Conservation (phyloP, 1,140 invertebrate genomes). For the Drosophila miranda region DNA sequence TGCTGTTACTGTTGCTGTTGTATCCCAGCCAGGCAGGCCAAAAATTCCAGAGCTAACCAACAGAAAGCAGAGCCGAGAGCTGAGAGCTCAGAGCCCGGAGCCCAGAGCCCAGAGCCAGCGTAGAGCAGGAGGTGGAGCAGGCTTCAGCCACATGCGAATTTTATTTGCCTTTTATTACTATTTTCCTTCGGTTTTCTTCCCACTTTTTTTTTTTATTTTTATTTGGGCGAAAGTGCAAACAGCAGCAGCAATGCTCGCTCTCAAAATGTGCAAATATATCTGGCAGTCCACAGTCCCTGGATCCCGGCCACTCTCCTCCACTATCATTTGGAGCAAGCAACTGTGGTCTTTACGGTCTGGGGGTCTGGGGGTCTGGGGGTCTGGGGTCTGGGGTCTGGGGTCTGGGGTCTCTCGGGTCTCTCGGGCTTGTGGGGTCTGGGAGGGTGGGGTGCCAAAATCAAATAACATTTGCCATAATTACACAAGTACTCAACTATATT, state of each 20-base stretch:
- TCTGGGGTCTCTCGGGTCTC: background rate
- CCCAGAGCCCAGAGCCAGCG: no score
- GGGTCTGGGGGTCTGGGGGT: background rate
- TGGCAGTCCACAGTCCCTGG: slow-evolving; percentile 2
- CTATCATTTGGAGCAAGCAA: slow-evolving; percentile 45
- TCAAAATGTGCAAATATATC: slow-evolving; percentile 53
- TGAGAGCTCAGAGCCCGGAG: background rate
- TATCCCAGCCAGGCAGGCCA: background rate
- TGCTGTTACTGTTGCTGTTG: background rate
- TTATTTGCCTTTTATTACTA: slow-evolving; percentile 33
- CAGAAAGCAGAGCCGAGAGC: no score
- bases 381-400: background rate
- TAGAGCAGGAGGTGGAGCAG: background rate
- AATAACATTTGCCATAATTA: slow-evolving; percentile 61
- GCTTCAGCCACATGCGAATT: slow-evolving; percentile 27
- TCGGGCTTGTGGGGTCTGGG: background rate
- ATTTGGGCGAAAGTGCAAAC: slow-evolving; percentile 59
- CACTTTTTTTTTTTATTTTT: slow-evolving; percentile 7
- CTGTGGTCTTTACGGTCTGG: slow-evolving; percentile 22
- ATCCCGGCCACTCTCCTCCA: slow-evolving; percentile 5
- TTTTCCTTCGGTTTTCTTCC: slow-evolving; percentile 21
- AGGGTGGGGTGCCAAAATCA: slow-evolving; percentile 42
- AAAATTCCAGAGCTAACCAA: background rate
- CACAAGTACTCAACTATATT: slow-evolving; percentile 61
- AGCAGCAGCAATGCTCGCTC: slow-evolving; percentile 23